Evolutionary conservation across 2,113 vertebrate genomes (phyloP).

Genomic region (Campylomormyrus numenius): DNA sequence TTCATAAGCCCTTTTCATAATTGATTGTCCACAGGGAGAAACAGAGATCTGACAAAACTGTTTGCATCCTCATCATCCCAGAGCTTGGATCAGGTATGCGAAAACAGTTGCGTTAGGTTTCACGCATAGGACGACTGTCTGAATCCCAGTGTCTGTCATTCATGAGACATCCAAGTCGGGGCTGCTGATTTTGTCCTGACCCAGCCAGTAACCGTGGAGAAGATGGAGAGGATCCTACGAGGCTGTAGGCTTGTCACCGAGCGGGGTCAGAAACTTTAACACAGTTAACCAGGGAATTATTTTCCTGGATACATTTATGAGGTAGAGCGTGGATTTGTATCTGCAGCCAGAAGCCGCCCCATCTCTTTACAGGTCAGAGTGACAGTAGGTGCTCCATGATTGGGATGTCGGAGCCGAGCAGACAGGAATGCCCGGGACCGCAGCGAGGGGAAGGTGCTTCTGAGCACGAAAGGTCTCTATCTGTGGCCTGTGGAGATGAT

Average conservation of each 20-base stretch:
- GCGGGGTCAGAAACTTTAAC: neutral
- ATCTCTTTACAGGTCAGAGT: neutral
- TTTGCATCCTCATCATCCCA: conserved; percentile 15
- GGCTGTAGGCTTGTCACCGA: conserved; percentile 36
- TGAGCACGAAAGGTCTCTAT: conserved; percentile 12
- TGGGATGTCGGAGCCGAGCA: neutral
- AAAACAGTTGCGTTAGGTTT: neutral
- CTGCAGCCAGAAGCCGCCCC: neutral
- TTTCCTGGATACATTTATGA: neutral
- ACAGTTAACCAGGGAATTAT: neutral
- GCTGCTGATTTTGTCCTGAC: conserved; percentile 42
- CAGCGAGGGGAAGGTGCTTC: neutral
- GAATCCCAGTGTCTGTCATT: neutral
- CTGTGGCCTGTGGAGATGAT: neutral
- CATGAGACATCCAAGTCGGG: conserved; percentile 34
- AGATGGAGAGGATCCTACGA: conserved; percentile 36
- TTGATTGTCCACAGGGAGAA: conserved; percentile 4
- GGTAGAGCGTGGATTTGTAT: neutral
- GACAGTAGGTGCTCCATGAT: neutral
- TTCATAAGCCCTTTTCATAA: neutral
- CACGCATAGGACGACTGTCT: neutral
- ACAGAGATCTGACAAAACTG: neutral
- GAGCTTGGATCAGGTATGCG: conserved; percentile 2
- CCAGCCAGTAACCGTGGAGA: conserved; percentile 44
- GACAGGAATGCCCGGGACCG: neutral